These are phyloP conservation scores for Boulengerochromis microlepis DNA, from an alignment of 2,113 vertebrate genomes.

Conservation along the genomic window DNA sequence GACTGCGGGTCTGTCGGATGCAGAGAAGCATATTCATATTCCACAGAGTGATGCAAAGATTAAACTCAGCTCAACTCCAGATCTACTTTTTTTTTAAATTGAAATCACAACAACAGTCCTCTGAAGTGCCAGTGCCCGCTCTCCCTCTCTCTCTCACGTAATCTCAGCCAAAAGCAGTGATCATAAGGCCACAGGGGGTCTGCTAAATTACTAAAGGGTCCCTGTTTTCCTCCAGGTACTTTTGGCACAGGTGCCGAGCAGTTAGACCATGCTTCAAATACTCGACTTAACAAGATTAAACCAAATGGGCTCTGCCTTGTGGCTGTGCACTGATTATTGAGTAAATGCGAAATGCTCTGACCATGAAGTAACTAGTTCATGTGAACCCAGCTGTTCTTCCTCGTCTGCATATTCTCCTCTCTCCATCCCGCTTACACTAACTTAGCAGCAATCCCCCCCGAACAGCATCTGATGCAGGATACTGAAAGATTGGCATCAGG, in stretches of 20 bases:
- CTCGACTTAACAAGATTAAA: slow-evolving; percentile 36
- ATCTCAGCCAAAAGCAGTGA: slow-evolving; percentile 3
- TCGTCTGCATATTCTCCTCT: neutral
- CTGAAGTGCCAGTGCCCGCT: fast-evolving
- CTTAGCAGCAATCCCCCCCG: slow-evolving; percentile 35
- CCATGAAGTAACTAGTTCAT: neutral
- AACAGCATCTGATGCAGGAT: slow-evolving; percentile 41
- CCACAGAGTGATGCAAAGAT: neutral
- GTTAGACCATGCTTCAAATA: slow-evolving; percentile 18
- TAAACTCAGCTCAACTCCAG: neutral
- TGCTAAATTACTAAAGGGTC: neutral
- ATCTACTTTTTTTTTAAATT: neutral
- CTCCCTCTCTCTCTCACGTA: neutral
- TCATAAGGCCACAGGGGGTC: neutral
- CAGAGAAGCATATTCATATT: neutral
- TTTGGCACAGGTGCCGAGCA: slow-evolving; percentile 9
- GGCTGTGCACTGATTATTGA: neutral
- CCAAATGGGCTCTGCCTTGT: slow-evolving; percentile 1
- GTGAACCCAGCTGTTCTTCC: neutral
- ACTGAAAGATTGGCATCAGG: slow-evolving; percentile 41
- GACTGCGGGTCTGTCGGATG: neutral
- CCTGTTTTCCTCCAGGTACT: neutral
- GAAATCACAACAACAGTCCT: neutral
- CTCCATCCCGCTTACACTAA: neutral
- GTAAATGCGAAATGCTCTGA: neutral